A percentile compares a stretch with the other conserved stretches of the same genome.
Evolutionary conservation across 2,888 invertebrate genomes (phyloP).

Genomic region (Hecatera dysodea): DNA sequence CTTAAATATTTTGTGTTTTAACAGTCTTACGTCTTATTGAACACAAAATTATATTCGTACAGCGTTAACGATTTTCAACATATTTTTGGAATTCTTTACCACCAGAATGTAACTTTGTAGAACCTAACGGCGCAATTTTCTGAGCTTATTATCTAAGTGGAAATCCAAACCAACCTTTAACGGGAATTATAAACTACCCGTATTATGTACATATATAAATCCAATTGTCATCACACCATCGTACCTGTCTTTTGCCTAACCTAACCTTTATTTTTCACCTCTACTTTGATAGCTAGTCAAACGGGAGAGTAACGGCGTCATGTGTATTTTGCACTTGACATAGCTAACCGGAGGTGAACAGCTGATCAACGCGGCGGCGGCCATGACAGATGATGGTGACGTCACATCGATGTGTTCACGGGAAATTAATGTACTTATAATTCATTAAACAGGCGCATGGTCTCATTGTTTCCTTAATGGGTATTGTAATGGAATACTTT

Average conservation of each 20-base stretch:
- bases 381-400: slow-evolving; percentile 44
- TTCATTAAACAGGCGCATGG: not conserved
- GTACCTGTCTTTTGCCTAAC: slow-evolving; percentile 4
- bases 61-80: not conserved
- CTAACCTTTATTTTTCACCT: not conserved
- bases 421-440: slow-evolving; percentile 8
- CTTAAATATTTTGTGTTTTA: no score
- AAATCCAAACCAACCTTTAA: not conserved
- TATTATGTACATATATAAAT: slow-evolving; percentile 47
- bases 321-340: slow-evolving; percentile 44
- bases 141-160: not conserved
- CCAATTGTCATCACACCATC: slow-evolving; percentile 11
- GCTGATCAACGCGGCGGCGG: slow-evolving; percentile 31
- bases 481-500: slow-evolving; percentile 13
- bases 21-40: no score
- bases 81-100: no score
- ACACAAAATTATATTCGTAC: not conserved
- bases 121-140: not conserved
- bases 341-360: slow-evolving; percentile 20
- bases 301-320: slow-evolving; percentile 3
- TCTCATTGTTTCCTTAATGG: slow-evolving; percentile 28
- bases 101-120: not conserved
- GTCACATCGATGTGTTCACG: slow-evolving; percentile 7
- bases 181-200: slow-evolving; percentile 13
- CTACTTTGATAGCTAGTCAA: slow-evolving; percentile 14